Percentiles rank a stretch among this genome's conserved stretches.
Conservation (phyloP, 2,113 vertebrate genomes). For the Seriola dumerili region DNA sequence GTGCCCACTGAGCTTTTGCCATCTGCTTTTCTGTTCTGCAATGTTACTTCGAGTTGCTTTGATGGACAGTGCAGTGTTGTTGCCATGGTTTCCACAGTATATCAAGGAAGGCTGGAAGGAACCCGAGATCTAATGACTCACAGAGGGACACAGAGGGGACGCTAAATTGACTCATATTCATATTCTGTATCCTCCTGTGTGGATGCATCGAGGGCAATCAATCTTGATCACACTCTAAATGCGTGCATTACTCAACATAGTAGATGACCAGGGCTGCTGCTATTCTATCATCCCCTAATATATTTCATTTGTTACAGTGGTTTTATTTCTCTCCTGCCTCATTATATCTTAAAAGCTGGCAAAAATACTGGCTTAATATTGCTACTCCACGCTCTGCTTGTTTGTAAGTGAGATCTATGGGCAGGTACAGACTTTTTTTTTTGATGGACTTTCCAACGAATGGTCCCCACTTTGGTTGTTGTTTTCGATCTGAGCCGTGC, state of each 20-base stretch:
- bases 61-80: slow-evolving; percentile 60
- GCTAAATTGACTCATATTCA: slow-evolving; percentile 62
- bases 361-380: slow-evolving; percentile 35
- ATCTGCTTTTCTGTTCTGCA: slow-evolving; percentile 52
- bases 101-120: slow-evolving; percentile 40
- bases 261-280: slow-evolving; percentile 35
- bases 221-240: slow-evolving; percentile 55
- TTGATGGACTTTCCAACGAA: slow-evolving; percentile 19
- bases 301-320: slow-evolving; percentile 44
- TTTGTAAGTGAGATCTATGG: slow-evolving; percentile 36
- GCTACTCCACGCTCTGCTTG: background rate
- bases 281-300: slow-evolving; percentile 52
- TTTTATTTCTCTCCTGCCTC: slow-evolving; percentile 49
- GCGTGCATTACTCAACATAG: slow-evolving; percentile 50
- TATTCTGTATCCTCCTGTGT: slow-evolving; percentile 35
- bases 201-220: slow-evolving; percentile 37
- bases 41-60: slow-evolving; percentile 38
- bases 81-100: slow-evolving; percentile 68
- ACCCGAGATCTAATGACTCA: slow-evolving; percentile 52
- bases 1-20: slow-evolving; percentile 33
- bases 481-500: slow-evolving; percentile 27
- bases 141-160: slow-evolving; percentile 60
- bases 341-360: slow-evolving; percentile 59
- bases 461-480: slow-evolving; percentile 10
- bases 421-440: background rate